phyloP scores from a whole-genome alignment of 2,888 invertebrate genomes.

The Lottia gigantea region DNA sequence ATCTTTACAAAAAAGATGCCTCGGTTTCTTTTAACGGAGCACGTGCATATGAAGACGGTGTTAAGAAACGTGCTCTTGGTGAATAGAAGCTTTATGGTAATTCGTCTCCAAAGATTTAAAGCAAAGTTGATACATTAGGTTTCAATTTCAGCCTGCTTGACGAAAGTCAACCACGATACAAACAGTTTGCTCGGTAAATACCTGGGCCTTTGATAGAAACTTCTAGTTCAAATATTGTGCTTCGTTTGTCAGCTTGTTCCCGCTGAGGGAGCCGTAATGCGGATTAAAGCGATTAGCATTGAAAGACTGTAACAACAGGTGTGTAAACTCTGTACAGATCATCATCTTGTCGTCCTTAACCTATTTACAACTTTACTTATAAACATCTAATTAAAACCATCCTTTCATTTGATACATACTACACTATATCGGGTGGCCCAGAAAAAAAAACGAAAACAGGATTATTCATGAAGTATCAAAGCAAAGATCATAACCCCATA shows the following conservation, averaged over 20 bases:
- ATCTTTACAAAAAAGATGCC: conserved; percentile 5
- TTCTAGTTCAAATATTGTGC: conserved; percentile 25
- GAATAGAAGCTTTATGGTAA: conserved; percentile 19
- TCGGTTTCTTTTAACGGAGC: conserved; percentile 4
- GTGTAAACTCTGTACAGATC: conserved; percentile 18
- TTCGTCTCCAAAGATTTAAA: conserved; percentile 24
- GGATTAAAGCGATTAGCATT: conserved; percentile 21
- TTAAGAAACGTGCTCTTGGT: conserved; percentile 19
- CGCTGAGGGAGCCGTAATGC: conserved; percentile 14
- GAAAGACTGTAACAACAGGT: conserved; percentile 23
- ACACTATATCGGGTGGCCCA: too few species aligned
- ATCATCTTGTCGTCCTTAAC: conserved; percentile 1
- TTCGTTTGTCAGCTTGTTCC: conserved; percentile 26
- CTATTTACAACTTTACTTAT: conserved; percentile 3
- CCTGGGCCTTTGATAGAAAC: conserved; percentile 20
- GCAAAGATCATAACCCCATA: too few species aligned
- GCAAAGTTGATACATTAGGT: conserved; percentile 26
- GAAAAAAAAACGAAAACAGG: too few species aligned
- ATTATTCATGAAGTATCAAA: too few species aligned
- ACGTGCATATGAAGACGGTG: conserved; percentile 7
- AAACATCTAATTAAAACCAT: neutral
- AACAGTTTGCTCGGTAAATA: conserved; percentile 28
- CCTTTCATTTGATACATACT: too few species aligned
- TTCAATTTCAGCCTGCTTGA: conserved; percentile 19
- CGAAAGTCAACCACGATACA: conserved; percentile 24